Conservation (phyloP, 2,888 invertebrate species). For the Dorcus parallelipipedus region DNA sequence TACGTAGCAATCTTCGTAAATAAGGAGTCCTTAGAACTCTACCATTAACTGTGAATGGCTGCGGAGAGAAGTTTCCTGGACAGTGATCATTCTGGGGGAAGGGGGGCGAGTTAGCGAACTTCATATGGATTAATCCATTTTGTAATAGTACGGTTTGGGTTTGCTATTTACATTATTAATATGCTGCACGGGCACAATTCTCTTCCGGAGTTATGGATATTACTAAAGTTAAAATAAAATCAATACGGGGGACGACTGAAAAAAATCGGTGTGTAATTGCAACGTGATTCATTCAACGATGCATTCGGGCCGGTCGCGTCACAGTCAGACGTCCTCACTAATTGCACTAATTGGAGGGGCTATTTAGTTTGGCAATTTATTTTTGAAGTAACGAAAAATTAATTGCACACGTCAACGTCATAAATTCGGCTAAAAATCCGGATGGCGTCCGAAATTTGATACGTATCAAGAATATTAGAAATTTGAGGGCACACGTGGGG, state of each 20-base stretch:
- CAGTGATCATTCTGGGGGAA: background rate
- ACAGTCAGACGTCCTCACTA: slow-evolving; percentile 5
- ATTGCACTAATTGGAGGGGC: slow-evolving; percentile 7
- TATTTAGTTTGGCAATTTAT: slow-evolving; percentile 2
- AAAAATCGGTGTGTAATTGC: too few relatives aligned
- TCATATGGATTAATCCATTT: too few relatives aligned
- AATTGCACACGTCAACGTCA: slow-evolving; percentile 28
- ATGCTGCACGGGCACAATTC: too few relatives aligned
- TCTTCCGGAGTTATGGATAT: too few relatives aligned
- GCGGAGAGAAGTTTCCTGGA: slow-evolving; percentile 3
- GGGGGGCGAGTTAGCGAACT: too few relatives aligned
- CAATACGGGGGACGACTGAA: too few relatives aligned
- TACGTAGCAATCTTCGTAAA: slow-evolving; percentile 23
- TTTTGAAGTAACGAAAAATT: slow-evolving; percentile 25
- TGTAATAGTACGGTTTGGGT: too few relatives aligned
- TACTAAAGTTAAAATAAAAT: too few relatives aligned
- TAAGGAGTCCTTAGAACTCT: slow-evolving; percentile 9
- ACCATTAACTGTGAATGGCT: slow-evolving; percentile 32
- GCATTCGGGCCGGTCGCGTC: too few relatives aligned
- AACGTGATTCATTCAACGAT: too few relatives aligned
- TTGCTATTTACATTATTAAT: too few relatives aligned
- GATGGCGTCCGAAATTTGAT: slow-evolving; percentile 24
- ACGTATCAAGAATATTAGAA: slow-evolving; percentile 33
- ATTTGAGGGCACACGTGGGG: slow-evolving; percentile 31
- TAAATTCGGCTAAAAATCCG: slow-evolving; percentile 26